Evolutionary conservation across 2,113 vertebrate species (phyloP).

Genomic region (Vanacampus margaritifer): DNA sequence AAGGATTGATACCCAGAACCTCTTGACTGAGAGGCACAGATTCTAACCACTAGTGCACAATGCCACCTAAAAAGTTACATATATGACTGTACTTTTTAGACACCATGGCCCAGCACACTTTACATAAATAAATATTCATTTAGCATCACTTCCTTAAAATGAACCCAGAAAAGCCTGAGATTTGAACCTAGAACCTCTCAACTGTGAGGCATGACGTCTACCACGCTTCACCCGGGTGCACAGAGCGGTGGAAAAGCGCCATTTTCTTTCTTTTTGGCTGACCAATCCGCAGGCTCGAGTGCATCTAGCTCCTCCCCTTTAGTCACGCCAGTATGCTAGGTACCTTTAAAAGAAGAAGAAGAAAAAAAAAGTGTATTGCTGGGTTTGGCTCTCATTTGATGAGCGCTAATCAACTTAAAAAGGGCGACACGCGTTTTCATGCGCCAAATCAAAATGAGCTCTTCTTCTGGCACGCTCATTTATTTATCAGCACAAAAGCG

Average conservation of each 20-base stretch:
- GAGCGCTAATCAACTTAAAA: background rate
- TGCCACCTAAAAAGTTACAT: too few species aligned
- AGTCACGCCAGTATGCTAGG: background rate
- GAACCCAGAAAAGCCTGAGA: too few species aligned
- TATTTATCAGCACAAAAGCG: conserved; percentile 3
- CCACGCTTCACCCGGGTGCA: background rate
- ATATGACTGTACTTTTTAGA: too few species aligned
- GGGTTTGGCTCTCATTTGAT: background rate
- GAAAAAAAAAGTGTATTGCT: background rate
- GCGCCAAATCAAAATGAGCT: background rate
- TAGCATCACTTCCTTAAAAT: too few species aligned
- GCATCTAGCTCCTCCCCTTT: background rate
- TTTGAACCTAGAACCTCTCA: background rate
- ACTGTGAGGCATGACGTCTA: background rate
- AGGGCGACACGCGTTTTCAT: background rate
- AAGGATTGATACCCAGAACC: too few species aligned
- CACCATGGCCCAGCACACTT: too few species aligned
- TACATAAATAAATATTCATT: too few species aligned
- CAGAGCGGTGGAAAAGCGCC: too few species aligned
- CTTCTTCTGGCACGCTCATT: background rate
- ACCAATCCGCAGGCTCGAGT: too few species aligned
- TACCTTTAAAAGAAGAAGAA: background rate
- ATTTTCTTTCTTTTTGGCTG: too few species aligned
- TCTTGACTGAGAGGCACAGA: too few species aligned
- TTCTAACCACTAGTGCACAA: too few species aligned